Percentiles rank a stretch among this genome's conserved stretches.
Evolutionary conservation across 2,888 invertebrate genomes (phyloP).

Genomic region (Laothoe populi): DNA sequence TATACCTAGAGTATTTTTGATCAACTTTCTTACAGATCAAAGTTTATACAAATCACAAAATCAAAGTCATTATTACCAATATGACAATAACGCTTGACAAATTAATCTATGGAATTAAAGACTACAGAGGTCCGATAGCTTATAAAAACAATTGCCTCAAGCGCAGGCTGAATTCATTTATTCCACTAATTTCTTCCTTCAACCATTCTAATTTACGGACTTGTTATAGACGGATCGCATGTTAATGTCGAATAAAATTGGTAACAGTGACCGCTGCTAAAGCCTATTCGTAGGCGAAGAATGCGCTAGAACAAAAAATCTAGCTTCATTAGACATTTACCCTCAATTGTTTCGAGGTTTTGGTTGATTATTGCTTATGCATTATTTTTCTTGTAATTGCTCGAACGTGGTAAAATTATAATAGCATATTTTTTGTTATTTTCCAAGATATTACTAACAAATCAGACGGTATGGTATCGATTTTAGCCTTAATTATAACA

Average conservation of each 20-base stretch:
- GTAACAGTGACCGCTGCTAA: constrained; percentile 14
- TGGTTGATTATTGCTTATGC: neutral
- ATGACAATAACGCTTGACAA: too few species aligned
- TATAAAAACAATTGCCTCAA: neutral
- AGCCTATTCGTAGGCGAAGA: neutral
- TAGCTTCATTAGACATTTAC: constrained; percentile 9
- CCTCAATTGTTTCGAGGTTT: constrained; percentile 3
- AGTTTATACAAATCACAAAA: too few species aligned
- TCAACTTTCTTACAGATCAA: too few species aligned
- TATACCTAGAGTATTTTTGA: too few species aligned
- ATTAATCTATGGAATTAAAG: too few species aligned
- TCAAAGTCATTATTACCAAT: too few species aligned
- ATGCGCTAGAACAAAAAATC: constrained; percentile 13
- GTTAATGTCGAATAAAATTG: constrained; percentile 22
- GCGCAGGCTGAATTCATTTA: neutral
- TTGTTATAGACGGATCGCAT: constrained; percentile 15
- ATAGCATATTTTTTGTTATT: neutral
- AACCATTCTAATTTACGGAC: constrained; percentile 5
- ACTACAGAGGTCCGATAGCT: neutral
- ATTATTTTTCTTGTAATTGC: constrained; percentile 10
- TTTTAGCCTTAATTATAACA: too few species aligned
- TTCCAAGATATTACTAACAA: neutral
- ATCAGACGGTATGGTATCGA: too few species aligned
- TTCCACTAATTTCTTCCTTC: constrained; percentile 7
- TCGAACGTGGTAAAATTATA: neutral